phyloP scores from a whole-genome alignment of 2,888 invertebrate species.

The Subacronicta megacephala region DNA sequence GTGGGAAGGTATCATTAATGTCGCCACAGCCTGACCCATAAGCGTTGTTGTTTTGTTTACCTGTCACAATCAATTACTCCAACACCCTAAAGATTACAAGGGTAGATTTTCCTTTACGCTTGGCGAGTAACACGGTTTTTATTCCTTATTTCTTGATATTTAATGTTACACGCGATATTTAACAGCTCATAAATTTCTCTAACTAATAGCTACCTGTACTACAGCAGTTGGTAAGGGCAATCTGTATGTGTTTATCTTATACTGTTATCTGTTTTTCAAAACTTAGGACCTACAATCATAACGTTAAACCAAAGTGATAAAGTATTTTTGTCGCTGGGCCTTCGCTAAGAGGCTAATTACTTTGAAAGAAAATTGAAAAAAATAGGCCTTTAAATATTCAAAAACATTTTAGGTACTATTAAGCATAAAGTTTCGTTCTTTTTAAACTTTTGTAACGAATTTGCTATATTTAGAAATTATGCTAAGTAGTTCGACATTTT shows the following conservation, averaged over 20 bases:
- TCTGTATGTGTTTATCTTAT: too few species aligned
- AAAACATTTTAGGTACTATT: not conserved
- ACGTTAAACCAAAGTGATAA: too few species aligned
- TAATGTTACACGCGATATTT: conserved; percentile 23
- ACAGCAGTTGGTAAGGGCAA: too few species aligned
- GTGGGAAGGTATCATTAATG: conserved; percentile 41
- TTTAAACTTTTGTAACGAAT: not conserved
- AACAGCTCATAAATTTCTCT: not conserved
- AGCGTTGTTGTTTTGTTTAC: conserved; percentile 27
- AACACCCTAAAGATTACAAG: conserved; percentile 40
- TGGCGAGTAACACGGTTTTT: conserved; percentile 24
- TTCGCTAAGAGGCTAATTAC: not conserved
- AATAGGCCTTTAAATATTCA: not conserved
- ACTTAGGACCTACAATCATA: too few species aligned
- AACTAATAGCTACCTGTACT: too few species aligned
- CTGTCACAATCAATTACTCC: conserved; percentile 40
- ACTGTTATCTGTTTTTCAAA: too few species aligned
- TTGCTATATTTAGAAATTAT: not conserved
- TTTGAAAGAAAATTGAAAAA: not conserved
- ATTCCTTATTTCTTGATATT: conserved; percentile 13
- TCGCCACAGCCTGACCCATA: conserved; percentile 9
- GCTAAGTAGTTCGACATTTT: not conserved
- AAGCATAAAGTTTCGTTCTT: not conserved
- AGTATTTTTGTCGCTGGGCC: not conserved
- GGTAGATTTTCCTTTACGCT: conserved; percentile 38